Conservation (phyloP, 1,140 invertebrate species). For the Platyura marginata region DNA sequence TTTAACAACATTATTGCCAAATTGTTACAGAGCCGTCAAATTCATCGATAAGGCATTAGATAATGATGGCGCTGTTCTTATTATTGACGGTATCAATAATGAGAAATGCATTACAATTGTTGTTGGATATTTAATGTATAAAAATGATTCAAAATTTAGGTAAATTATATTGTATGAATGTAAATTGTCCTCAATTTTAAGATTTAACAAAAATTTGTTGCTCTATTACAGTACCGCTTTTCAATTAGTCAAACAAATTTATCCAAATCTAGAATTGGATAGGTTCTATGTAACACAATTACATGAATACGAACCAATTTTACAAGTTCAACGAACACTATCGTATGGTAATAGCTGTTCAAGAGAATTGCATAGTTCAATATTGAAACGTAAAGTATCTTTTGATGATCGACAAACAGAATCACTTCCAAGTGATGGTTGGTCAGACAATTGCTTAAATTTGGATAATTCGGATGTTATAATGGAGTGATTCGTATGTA, state of each 20-base stretch:
- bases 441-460: neutral
- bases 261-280: slow-evolving; percentile 9
- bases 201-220: slow-evolving; percentile 1
- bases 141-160: slow-evolving; percentile 9
- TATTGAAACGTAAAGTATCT: slow-evolving; percentile 8
- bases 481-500: neutral
- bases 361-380: slow-evolving; percentile 5
- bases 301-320: slow-evolving; percentile 10
- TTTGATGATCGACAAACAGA: slow-evolving; percentile 4
- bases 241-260: slow-evolving; percentile 8
- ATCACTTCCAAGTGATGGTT: neutral
- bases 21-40: slow-evolving; percentile 10
- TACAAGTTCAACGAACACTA: slow-evolving; percentile 9
- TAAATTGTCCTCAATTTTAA: slow-evolving; percentile 1
- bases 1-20: slow-evolving; percentile 8
- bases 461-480: neutral
- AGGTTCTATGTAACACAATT: slow-evolving; percentile 9
- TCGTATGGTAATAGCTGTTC: slow-evolving; percentile 9
- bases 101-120: slow-evolving; percentile 10
- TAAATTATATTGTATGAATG: slow-evolving; percentile 5
- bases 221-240: slow-evolving; percentile 8
- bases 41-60: slow-evolving; percentile 9
- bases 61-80: slow-evolving; percentile 5
- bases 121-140: slow-evolving; percentile 10
- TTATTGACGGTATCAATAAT: slow-evolving; percentile 9